Percentiles rank a stretch among this genome's conserved stretches.
Evolutionary conservation across 2,113 vertebrate species (phyloP).

Genomic region (Microcebus lehilahytsara): DNA sequence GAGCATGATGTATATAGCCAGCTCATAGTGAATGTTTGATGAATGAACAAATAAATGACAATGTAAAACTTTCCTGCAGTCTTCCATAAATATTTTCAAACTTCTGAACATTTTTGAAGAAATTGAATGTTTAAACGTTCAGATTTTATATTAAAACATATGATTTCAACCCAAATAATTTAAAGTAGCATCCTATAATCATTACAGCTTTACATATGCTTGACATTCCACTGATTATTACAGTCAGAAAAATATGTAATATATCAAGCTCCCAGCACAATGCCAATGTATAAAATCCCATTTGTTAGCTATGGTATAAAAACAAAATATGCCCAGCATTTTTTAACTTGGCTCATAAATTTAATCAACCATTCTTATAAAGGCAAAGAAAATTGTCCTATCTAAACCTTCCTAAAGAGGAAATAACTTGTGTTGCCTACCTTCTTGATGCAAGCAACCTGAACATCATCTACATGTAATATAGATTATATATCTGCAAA

Average conservation of each 20-base stretch:
- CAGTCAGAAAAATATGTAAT: not conserved
- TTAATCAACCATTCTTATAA: not conserved
- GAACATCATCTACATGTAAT: not conserved
- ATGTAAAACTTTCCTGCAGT: not conserved
- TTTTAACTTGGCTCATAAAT: not conserved
- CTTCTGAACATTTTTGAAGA: not conserved
- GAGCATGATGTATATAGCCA: not conserved
- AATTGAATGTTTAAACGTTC: not conserved
- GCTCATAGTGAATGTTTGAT: not conserved
- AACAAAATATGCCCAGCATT: not conserved
- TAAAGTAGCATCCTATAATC: not conserved
- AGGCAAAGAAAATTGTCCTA: not conserved
- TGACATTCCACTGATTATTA: not conserved
- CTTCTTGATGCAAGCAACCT: not conserved
- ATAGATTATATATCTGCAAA: conserved; percentile 6
- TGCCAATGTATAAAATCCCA: not conserved
- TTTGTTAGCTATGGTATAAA: not conserved
- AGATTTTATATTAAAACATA: not conserved
- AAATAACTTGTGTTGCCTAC: not conserved
- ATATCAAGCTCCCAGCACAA: not conserved
- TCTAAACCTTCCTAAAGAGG: not conserved
- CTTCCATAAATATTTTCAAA: not conserved
- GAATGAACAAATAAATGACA: not conserved
- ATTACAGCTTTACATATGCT: rapidly evolving
- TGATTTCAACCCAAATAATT: not conserved